A percentile compares a stretch with the other conserved stretches of the same genome.
Evolutionary conservation across 1,140 invertebrate species (phyloP).

Genomic region (Drosophila kohkoa): DNA sequence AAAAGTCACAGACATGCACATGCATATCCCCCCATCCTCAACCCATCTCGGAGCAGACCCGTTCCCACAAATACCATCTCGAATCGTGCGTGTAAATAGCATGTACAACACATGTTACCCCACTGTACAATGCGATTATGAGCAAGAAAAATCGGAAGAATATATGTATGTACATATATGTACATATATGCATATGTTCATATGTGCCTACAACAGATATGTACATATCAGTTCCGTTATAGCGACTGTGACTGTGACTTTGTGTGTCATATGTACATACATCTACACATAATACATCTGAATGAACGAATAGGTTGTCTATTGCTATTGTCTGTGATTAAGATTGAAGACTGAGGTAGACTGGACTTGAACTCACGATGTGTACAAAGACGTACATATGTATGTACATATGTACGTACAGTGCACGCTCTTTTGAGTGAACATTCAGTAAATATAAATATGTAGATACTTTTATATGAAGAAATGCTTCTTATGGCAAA

Average conservation of each 20-base stretch:
- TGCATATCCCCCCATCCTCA: constrained; percentile 27
- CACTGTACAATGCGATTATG: constrained; percentile 44
- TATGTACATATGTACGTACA: neutral
- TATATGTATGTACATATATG: neutral
- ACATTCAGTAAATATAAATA: too few relatives aligned
- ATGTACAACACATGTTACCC: constrained; percentile 70
- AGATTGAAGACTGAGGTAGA: too few relatives aligned
- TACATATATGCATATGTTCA: constrained; percentile 7
- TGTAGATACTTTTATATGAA: too few relatives aligned
- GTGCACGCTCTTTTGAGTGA: too few relatives aligned
- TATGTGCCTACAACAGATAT: too few relatives aligned
- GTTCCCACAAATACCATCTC: constrained; percentile 21
- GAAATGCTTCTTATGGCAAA: too few relatives aligned
- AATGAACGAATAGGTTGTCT: neutral
- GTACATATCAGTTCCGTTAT: too few relatives aligned
- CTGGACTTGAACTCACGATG: neutral
- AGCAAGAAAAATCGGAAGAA: neutral
- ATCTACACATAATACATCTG: neutral
- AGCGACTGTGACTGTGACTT: too few relatives aligned
- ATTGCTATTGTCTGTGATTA: neutral
- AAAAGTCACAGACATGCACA: constrained; percentile 75
- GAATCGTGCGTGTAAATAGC: constrained; percentile 77
- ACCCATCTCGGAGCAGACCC: too few relatives aligned
- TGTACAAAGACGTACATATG: neutral
- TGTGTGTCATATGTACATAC: neutral